Base-by-base conservation (phyloP, 2,888 invertebrate species). In the Timandra comae region DNA sequence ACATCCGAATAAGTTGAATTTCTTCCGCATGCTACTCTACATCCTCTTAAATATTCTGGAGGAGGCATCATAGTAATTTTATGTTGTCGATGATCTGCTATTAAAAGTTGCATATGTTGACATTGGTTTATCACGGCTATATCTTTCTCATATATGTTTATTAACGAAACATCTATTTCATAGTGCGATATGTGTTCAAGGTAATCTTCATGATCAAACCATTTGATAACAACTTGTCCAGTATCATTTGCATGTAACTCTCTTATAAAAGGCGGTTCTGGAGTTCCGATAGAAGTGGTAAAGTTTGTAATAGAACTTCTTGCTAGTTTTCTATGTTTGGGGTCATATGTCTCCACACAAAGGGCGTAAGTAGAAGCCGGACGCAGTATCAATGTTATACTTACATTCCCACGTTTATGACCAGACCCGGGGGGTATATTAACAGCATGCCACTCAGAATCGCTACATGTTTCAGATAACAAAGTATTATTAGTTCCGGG, bases 141-240 rank as follows among this genome's bases (percentile, higher is more conserved):
- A 41, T 68, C 63, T 35, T 56, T 52, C 8, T 57, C 41, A 22
- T 54, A 29, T 20, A 72, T 70, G 25, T 77, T 72, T 30, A 84
- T 58, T 20, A 84, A 46, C 5, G 50, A 52, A 1, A 82, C 71
- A 42, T 79, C 77, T 10, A 85, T 46, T 50, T 79, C 69, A 29
- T 82, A 80, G 29, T 63, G 61, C 16, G 62, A 55, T 8, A 84
- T 74, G 35, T 72, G 63, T 8, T 46, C 46, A 16, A 16, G 3
- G 42, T 78, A 84, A 39, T 81, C 63, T 43, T 60, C 58, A 42
- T 84, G 82, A 38, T 82, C 67, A 1, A 77, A 69, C 85, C 85
- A 85, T 19, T 58, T 61, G 8, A 84, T 40, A 4, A 70, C 69
- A 2, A 74, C 64, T 1, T 53, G 35, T 12, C 68, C 58, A 7